Evolutionary conservation across 1,140 invertebrate species (phyloP), one percentile per base, ranked within the genome.

Genomic region (Nasonia vitripennis): DNA sequence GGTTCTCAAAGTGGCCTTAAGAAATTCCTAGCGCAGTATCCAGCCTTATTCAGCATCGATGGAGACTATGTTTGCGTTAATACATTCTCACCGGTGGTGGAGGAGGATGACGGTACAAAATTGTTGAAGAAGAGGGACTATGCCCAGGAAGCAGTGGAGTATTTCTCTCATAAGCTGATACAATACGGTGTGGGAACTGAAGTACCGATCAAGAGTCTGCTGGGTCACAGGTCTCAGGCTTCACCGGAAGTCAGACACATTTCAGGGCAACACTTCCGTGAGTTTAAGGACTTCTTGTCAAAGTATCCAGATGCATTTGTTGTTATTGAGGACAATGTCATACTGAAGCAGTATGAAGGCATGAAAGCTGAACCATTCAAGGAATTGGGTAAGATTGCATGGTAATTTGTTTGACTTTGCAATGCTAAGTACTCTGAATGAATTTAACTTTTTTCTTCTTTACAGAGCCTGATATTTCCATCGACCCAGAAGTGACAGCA

Each of bases 241-340:
- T 98, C 98, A 48, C 98, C 98, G 10, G 98, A 99, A 94, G 98
- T 99, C 83, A 95, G 98, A 81, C 98, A 99, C 91, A 98, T 99
- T 87, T 99, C 98, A 55, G 97, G 96, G 37, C 97, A 99, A 91
- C 97, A 98, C 90, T 97, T 98, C 87, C 97, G 97, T 91, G 98
- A 99, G 93, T 99, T 99, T 91, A 96, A 96, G 87, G 98, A 99
- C 83, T 99, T 99, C 92, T 94, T 99, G 0, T 89, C 95, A 55
- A 96, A 96, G 90, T 97, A 98, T 92, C 95, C 97, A 0, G 97
- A 98, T 83, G 96, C 96, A 73, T 99, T 99, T 92, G 95, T 96
- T 81, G 96, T 99, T 9, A 95, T 95, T n/a, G 98, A 98, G 80
- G 98, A 98, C 90, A 97, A 97, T 91, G 96, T 97, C 14, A 94